Evolutionary conservation across 2,797 vertebrate species (phyloP).

Genomic region (Silurus lanzhouensis): DNA sequence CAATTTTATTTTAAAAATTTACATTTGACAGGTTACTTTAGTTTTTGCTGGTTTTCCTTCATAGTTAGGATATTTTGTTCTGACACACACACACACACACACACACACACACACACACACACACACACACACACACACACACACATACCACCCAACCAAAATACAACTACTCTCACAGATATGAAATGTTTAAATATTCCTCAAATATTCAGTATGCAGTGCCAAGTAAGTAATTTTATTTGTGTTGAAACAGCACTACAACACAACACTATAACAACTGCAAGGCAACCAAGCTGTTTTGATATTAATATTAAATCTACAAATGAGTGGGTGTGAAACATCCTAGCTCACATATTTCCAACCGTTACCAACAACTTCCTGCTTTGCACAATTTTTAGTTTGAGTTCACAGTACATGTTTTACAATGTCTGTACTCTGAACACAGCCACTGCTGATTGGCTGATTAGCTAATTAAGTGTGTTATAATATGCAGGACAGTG

Average conservation of each 20-base stretch:
- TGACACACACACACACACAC: not conserved
- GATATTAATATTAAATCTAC: conserved; percentile 25
- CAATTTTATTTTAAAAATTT: not conserved
- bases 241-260: not conserved
- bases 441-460: not conserved
- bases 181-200: not conserved
- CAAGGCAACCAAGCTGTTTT: not conserved
- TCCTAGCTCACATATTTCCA: not conserved
- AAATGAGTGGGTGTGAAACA: not conserved
- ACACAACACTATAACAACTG: not conserved
- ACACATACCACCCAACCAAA: not conserved
- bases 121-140: not conserved
- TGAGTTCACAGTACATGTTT: not conserved
- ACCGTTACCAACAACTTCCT: not conserved
- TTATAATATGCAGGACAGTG: not conserved
- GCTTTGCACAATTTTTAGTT: not conserved
- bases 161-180: not conserved
- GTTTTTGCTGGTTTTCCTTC: not conserved
- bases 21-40: not conserved
- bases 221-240: not conserved
- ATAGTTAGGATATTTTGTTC: not conserved
- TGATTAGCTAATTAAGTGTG: not conserved
- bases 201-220: not conserved
- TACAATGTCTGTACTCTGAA: not conserved
- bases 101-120: not conserved